A percentile compares a stretch with the other conserved stretches of the same genome.
phyloP scores from a whole-genome alignment of 2,113 vertebrate genomes.

The Dinomys branickii region DNA sequence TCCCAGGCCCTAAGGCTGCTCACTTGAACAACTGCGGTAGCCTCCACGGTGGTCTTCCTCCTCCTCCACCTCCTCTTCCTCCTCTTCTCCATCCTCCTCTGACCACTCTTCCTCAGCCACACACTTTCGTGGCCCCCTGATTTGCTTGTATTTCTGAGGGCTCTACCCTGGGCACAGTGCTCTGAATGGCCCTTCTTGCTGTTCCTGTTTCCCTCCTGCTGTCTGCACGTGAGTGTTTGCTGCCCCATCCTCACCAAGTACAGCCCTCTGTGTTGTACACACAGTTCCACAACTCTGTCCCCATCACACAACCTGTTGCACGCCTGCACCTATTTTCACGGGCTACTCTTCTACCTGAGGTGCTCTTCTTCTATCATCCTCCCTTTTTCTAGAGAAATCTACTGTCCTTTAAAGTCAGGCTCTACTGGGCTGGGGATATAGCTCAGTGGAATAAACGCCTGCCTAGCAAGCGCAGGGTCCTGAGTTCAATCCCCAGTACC shows the following conservation, averaged over 20 bases:
- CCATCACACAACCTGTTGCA: too few relatives aligned
- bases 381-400: background rate
- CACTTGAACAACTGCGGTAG: background rate
- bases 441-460: too few relatives aligned
- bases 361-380: background rate
- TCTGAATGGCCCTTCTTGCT: background rate
- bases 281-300: background rate
- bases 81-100: background rate
- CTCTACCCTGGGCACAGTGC: background rate
- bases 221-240: background rate
- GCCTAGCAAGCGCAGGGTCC: too few relatives aligned
- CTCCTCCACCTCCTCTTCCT: too few relatives aligned
- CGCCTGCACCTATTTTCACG: rapidly evolving
- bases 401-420: background rate
- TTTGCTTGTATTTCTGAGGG: background rate
- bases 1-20: background rate
- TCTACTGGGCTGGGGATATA: too few relatives aligned
- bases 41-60: background rate
- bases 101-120: background rate
- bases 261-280: background rate
- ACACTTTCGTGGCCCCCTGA: background rate
- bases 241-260: rapidly evolving
- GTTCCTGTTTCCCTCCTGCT: background rate
- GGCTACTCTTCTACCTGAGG: background rate
- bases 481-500: too few relatives aligned